These are phyloP conservation scores for Scaptomyza pallida DNA, from an alignment of 1,140 invertebrate species.

Conservation along the genomic window DNA sequence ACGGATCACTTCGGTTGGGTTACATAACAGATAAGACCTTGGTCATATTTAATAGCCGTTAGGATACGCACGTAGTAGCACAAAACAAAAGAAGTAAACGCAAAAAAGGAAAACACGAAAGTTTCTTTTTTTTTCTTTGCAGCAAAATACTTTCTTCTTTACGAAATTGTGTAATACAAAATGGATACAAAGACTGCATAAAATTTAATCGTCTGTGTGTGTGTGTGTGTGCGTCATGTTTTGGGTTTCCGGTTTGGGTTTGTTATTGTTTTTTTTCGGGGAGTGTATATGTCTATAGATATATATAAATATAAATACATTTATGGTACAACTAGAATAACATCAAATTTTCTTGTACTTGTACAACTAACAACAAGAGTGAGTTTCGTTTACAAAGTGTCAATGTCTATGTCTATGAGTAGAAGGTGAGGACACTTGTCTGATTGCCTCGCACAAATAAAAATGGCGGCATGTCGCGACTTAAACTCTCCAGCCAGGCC, in stretches of 20 bases:
- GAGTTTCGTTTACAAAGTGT: constrained; percentile 47
- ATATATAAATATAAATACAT: constrained; percentile 68
- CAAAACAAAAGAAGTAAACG: not conserved
- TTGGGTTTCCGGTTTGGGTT: not conserved
- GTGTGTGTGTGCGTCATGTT: constrained; percentile 33
- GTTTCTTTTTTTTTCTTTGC: constrained; percentile 9
- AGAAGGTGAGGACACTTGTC: constrained; percentile 97
- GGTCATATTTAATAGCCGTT: constrained; percentile 31
- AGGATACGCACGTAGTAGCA: constrained; percentile 19
- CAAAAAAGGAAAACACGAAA: constrained; percentile 16
- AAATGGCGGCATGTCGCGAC: constrained; percentile 94
- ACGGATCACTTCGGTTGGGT: not conserved
- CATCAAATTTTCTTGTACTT: constrained; percentile 56
- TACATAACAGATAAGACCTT: constrained; percentile 10
- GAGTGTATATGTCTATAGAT: constrained; percentile 18
- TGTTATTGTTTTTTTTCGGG: too few relatives aligned
- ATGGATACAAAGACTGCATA: constrained; percentile 30
- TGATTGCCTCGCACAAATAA: constrained; percentile 97
- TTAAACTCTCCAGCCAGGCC: constrained; percentile 97
- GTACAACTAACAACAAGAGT: constrained; percentile 41
- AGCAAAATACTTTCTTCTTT: too few relatives aligned
- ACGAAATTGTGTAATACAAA: constrained; percentile 27
- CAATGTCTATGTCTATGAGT: constrained; percentile 88
- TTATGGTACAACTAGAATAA: constrained; percentile 70
- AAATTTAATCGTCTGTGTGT: constrained; percentile 39